Conservation (phyloP, 1,140 invertebrate species). For the honey bee (Apis mellifera) region DNA sequence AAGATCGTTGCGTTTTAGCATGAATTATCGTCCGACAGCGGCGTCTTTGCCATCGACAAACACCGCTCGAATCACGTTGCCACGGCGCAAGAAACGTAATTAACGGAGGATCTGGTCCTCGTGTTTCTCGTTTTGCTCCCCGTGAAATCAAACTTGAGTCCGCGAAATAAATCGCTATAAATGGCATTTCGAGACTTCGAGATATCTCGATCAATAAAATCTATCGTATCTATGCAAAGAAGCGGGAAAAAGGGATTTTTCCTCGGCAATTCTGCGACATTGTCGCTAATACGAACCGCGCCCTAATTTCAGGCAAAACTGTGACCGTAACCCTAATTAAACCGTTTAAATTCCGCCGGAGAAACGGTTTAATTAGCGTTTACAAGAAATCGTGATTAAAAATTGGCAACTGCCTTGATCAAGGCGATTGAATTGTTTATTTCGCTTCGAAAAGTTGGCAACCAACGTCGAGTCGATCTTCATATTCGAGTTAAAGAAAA, state of each 20-base stretch:
- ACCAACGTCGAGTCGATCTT: too few species aligned
- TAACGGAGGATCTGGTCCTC: conserved; percentile 60
- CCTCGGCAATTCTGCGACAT: not conserved
- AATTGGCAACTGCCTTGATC: conserved; percentile 46
- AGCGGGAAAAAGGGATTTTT: too few species aligned
- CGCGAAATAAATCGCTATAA: conserved; percentile 13
- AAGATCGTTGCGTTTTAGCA: conserved; percentile 37
- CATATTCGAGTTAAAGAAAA: too few species aligned
- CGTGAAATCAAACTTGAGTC: conserved; percentile 45
- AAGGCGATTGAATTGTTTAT: conserved; percentile 33
- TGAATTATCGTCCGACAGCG: conserved; percentile 52
- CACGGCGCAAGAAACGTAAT: conserved; percentile 67
- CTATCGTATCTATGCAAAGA: not conserved
- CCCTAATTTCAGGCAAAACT: conserved; percentile 41
- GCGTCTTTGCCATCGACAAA: conserved; percentile 48
- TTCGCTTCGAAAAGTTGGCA: too few species aligned
- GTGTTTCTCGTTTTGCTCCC: conserved; percentile 48
- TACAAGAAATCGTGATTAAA: conserved; percentile 59
- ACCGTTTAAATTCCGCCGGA: conserved; percentile 33
- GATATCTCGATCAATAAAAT: not conserved
- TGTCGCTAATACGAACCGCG: conserved; percentile 8
- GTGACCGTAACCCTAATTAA: conserved; percentile 46
- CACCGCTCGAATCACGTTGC: conserved; percentile 61
- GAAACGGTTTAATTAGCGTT: conserved; percentile 5
- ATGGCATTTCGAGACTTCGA: not conserved